Evolutionary conservation across 2,113 vertebrate genomes (phyloP).

Genomic region (Nycticebus coucang): DNA sequence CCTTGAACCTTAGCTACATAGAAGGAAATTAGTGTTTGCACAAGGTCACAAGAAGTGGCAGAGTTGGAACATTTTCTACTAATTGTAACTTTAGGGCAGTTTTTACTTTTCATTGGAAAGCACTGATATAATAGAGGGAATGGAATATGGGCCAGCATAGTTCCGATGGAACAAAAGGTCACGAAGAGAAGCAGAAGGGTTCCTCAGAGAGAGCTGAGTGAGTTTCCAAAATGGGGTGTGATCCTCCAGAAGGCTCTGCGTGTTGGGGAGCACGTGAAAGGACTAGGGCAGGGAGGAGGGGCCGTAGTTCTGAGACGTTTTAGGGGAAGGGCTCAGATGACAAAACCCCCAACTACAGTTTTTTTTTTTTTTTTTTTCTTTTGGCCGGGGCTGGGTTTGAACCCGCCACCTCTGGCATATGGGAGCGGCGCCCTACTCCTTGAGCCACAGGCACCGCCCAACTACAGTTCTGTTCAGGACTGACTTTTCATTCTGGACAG

Average conservation of each 20-base stretch:
- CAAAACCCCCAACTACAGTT: neutral
- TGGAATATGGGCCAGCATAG: neutral
- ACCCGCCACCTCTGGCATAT: no score
- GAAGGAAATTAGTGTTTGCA: conserved; percentile 2
- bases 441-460: no score
- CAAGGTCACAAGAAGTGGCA: neutral
- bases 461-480: neutral
- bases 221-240: neutral
- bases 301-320: neutral
- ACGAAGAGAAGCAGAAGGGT: neutral
- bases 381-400: no score
- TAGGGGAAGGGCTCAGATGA: neutral
- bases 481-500: neutral
- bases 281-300: neutral
- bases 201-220: neutral
- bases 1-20: neutral
- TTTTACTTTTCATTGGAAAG: conserved; percentile 12
- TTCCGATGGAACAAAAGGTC: neutral
- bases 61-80: neutral
- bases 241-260: neutral
- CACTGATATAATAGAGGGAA: neutral
- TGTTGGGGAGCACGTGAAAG: neutral
- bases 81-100: neutral
- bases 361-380: no score
- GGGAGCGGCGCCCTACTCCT: no score